A percentile compares a stretch with the other conserved stretches of the same genome.
Conservation (phyloP, 2,797 vertebrate species). For the Nyctibius grandis region DNA sequence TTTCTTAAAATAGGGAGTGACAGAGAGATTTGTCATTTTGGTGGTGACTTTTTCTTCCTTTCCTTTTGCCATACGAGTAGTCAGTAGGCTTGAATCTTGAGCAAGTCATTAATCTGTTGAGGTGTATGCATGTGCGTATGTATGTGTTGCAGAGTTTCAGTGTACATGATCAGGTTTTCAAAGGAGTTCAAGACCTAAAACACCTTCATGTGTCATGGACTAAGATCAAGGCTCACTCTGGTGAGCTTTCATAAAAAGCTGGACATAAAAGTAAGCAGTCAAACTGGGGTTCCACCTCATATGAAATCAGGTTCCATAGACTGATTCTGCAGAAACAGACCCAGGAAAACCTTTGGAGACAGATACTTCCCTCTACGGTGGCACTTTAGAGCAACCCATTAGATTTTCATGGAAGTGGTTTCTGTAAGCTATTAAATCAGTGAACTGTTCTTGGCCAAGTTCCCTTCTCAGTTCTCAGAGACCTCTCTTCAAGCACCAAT, state of each 20-base stretch:
- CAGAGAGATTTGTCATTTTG: background rate
- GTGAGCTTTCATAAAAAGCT: background rate
- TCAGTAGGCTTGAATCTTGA: background rate
- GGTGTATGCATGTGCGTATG: fast-evolving
- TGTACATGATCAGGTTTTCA: background rate
- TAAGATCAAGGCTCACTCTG: background rate
- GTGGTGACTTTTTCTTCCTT: background rate
- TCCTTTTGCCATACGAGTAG: background rate
- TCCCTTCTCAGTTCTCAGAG: background rate
- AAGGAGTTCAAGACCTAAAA: background rate
- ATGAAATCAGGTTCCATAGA: background rate
- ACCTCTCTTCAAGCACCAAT: background rate
- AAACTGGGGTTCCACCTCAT: background rate
- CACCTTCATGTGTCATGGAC: background rate
- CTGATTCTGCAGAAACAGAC: background rate
- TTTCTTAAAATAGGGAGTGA: background rate
- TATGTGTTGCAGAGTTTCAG: background rate
- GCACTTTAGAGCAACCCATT: background rate
- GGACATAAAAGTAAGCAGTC: background rate
- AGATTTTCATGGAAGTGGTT: background rate
- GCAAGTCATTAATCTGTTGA: background rate
- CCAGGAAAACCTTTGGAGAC: background rate
- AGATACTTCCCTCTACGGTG: background rate
- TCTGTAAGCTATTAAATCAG: background rate
- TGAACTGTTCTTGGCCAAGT: background rate